phyloP scores from a whole-genome alignment of 2,797 vertebrate genomes.

The Megalops cyprinoides region DNA sequence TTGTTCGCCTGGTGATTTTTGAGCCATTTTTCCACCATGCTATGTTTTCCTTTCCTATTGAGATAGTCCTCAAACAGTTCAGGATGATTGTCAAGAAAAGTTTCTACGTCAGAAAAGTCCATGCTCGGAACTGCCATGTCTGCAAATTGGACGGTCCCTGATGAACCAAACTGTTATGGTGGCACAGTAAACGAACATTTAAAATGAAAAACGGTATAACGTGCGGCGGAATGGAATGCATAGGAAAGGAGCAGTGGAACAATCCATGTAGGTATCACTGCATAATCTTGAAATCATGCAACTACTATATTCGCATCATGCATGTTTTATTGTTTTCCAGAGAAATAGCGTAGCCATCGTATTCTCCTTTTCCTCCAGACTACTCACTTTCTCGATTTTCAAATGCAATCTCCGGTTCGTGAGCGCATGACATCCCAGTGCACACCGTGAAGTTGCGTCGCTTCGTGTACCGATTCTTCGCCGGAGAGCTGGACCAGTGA shows the following conservation, averaged over 20 bases:
- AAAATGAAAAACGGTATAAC: slow-evolving; percentile 47
- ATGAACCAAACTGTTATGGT: slow-evolving; percentile 58
- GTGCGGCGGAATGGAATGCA: not conserved
- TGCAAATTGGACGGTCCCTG: slow-evolving; percentile 56
- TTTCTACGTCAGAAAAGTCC: slow-evolving; percentile 94
- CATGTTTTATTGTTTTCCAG: not conserved
- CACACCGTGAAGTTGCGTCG: slow-evolving; percentile 41
- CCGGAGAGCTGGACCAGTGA: slow-evolving; percentile 52
- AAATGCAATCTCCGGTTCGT: slow-evolving; percentile 29
- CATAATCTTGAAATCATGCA: slow-evolving; percentile 8
- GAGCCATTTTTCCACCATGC: slow-evolving; percentile 93
- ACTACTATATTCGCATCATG: not conserved
- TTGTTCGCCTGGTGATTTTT: slow-evolving; percentile 75
- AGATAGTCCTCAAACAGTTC: slow-evolving; percentile 90
- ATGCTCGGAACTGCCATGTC: slow-evolving; percentile 80
- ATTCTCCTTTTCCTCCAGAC: slow-evolving; percentile 7
- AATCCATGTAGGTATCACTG: slow-evolving; percentile 36
- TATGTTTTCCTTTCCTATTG: slow-evolving; percentile 85
- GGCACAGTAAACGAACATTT: slow-evolving; percentile 63
- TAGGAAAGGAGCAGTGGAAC: slow-evolving; percentile 46
- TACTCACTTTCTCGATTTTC: slow-evolving; percentile 17
- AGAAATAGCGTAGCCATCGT: not conserved
- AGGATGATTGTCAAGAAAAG: slow-evolving; percentile 93
- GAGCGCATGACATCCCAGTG: slow-evolving; percentile 25
- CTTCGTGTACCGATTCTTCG: slow-evolving; percentile 52